Percentiles rank a stretch among this genome's conserved stretches.
These are phyloP conservation scores for Aplocera efformata DNA, from an alignment of 2,888 invertebrate species.

Conservation along the genomic window DNA sequence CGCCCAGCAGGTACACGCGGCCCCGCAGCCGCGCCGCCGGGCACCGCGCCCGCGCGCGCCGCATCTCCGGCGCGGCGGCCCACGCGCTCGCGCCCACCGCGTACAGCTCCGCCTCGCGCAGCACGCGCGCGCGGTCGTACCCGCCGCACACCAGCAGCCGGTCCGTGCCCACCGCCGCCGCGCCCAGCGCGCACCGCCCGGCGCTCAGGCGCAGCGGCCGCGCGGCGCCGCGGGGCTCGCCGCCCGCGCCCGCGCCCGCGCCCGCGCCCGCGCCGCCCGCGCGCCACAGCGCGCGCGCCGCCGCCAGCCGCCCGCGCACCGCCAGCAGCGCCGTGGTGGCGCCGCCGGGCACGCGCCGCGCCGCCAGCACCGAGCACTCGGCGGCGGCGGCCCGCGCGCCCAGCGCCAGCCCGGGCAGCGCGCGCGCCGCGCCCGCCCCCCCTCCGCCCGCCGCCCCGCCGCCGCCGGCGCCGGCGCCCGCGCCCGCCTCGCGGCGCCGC, in stretches of 20 bases:
- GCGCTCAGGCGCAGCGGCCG: constrained; percentile 75
- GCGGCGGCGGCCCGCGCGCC: constrained; percentile 49
- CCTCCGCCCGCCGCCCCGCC: constrained; percentile 10
- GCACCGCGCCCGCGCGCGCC: constrained; percentile 88
- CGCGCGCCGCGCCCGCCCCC: too few relatives aligned
- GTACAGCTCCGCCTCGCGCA: constrained; percentile 88
- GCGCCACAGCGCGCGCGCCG: constrained; percentile 87
- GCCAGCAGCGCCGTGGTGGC: constrained; percentile 64
- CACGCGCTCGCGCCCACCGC: constrained; percentile 85
- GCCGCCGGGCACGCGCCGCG: constrained; percentile 83
- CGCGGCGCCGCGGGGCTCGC: constrained; percentile 81
- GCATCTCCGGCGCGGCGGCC: constrained; percentile 85
- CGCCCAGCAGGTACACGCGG: constrained; percentile 89
- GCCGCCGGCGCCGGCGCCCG: constrained; percentile 31
- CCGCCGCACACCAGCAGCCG: constrained; percentile 89
- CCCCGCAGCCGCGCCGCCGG: constrained; percentile 84
- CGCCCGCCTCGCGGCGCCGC: constrained; percentile 33
- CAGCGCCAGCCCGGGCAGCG: constrained; percentile 60
- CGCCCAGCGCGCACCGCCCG: constrained; percentile 86
- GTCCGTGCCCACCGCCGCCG: constrained; percentile 82
- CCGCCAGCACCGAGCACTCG: constrained; percentile 36
- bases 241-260: constrained; percentile 87
- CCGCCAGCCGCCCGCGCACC: constrained; percentile 75
- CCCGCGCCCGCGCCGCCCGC: constrained; percentile 82
- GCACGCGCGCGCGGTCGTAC: constrained; percentile 91